Conservation (phyloP, 2,113 vertebrate genomes). For the Heterochromis multidens region DNA sequence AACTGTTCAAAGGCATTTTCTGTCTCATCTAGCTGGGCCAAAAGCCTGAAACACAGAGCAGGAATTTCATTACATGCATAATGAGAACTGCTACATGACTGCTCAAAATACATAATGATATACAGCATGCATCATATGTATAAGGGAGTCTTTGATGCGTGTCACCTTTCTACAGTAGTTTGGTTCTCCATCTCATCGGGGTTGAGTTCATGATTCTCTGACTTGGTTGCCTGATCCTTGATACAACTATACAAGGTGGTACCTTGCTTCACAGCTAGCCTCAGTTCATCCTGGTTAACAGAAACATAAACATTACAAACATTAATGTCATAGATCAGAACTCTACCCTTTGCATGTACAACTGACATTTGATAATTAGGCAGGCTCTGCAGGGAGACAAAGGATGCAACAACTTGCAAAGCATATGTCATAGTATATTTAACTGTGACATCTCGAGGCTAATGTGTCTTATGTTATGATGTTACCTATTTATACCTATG, state of each 20-base stretch:
- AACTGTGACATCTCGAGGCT: background rate
- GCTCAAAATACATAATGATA: background rate
- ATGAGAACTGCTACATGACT: background rate
- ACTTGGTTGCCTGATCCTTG: conserved; percentile 82
- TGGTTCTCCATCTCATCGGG: conserved; percentile 88
- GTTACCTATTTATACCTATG: background rate
- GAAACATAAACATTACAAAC: background rate
- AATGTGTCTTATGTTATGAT: background rate
- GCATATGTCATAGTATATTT: background rate
- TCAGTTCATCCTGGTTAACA: conserved; percentile 83
- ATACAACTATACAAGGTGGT: conserved; percentile 85
- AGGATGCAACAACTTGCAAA: too few species aligned
- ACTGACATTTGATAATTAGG: background rate
- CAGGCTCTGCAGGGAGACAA: background rate
- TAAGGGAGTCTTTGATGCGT: background rate
- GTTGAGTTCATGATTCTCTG: conserved; percentile 79
- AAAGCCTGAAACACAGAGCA: conserved; percentile 75
- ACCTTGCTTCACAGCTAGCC: conserved; percentile 86
- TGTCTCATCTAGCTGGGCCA: conserved; percentile 91
- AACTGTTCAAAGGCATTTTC: conserved; percentile 92
- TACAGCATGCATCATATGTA: background rate
- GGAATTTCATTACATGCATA: background rate
- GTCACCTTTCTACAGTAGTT: conserved; percentile 87
- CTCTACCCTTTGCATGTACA: background rate
- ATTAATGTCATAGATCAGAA: background rate